phyloP scores from a whole-genome alignment of 2,113 vertebrate species.

The Cynocephalus volans region DNA sequence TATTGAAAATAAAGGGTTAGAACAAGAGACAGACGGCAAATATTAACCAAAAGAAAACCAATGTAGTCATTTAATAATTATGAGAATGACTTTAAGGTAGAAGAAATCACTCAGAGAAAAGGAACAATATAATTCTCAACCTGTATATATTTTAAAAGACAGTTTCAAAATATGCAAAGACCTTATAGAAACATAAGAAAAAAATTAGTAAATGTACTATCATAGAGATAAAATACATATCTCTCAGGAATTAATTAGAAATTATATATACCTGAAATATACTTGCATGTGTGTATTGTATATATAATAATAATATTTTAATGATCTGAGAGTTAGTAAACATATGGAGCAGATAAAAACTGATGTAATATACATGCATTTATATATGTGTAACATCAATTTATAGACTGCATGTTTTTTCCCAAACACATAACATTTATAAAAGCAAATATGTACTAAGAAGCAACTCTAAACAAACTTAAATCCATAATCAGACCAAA shows the following conservation, averaged over 20 bases:
- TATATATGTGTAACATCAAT: not conserved
- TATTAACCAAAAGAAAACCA: not conserved
- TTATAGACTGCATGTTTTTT: not conserved
- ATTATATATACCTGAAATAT: not conserved
- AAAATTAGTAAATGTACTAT: not conserved
- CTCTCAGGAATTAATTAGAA: not conserved
- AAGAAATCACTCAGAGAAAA: conserved; percentile 7
- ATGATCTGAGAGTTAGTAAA: not conserved
- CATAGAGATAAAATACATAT: not conserved
- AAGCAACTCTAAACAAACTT: not conserved
- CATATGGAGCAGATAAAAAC: not conserved
- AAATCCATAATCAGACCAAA: not conserved
- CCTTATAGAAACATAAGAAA: not conserved
- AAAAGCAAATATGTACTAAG: not conserved
- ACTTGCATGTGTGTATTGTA: too few species aligned
- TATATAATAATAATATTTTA: not conserved
- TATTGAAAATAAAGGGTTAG: not conserved
- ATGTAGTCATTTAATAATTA: not conserved
- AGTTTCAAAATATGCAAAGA: conserved; percentile 3
- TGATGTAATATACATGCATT: not conserved
- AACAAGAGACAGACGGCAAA: not conserved
- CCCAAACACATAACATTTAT: not conserved
- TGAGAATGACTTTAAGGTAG: too few species aligned
- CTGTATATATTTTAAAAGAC: not conserved
- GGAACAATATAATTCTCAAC: not conserved